Evolutionary conservation across 2,113 vertebrate species (phyloP), one percentile per base, ranked within the genome.

Genomic region (Coptodon rendalli): DNA sequence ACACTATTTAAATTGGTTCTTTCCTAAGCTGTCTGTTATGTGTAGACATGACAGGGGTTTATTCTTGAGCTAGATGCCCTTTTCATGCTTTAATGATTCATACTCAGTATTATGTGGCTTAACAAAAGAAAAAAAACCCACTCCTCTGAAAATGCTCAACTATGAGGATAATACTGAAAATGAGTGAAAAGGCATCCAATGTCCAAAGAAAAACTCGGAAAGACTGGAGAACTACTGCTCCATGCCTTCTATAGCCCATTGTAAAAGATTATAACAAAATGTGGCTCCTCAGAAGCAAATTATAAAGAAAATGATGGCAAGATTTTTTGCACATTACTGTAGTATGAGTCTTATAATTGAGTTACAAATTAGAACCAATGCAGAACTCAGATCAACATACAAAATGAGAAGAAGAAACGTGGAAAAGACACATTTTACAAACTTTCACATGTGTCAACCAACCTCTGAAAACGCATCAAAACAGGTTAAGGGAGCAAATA

Each of bases 11-110:
- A 43, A 45, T 73, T 0, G 38, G 38, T 27, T 73, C 40, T 73
- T 73, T 45, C 22, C 13, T 45, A 73, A 73, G 5, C 22, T 45
- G 22, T 73, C 38, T 45, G 2, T 45, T 73, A 16, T 10, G 66
- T 27, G 38, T 27, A 45, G 38, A 73, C 38, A 1, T 43, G 22
- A 73, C 22, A 3, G 1, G 16, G 2, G 1, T 6, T 45, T 27
- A 17, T 27, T 43, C 22, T 73, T 0, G 66, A 43, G n/a, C n/a
- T 71, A 45, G n/a, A 16, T 0, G 8, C 22, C 66, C 1, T 71
- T 45, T 45, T 71, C n/a, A 22, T 71, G 66, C 7, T 45, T 71
- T 16, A 73, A 45, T 16, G 0, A 45, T 73, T 73, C 8, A 73
- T 27, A 45, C 13, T 73, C 13, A 9, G 38, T 45, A 1, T 45